Percentiles rank a stretch among this genome's conserved stretches.
phyloP scores from a whole-genome alignment of 2,888 invertebrate genomes.

The Parelbella ahira region DNA sequence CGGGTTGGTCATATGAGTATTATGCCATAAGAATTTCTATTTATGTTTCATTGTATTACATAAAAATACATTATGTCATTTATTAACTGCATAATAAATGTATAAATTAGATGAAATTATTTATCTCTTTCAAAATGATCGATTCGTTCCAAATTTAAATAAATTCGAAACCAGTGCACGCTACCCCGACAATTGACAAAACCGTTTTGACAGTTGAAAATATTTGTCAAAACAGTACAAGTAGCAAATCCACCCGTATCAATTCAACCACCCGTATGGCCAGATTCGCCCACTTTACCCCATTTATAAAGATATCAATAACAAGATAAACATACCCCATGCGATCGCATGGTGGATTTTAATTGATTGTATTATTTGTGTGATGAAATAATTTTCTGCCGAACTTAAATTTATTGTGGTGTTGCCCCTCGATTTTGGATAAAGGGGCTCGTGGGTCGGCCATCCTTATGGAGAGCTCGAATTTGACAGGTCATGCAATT shows the following conservation, averaged over 20 bases:
- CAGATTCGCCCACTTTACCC: constrained; percentile 69
- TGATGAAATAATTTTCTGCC: constrained; percentile 55
- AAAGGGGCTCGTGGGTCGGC: constrained; percentile 6
- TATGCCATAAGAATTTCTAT: too few relatives aligned
- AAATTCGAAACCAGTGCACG: too few relatives aligned
- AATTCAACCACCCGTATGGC: constrained; percentile 65
- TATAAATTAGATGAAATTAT: too few relatives aligned
- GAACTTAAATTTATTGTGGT: constrained; percentile 38
- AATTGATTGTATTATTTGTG: constrained; percentile 75
- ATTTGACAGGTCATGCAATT: constrained; percentile 31
- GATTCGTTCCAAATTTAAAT: too few relatives aligned
- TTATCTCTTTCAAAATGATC: too few relatives aligned
- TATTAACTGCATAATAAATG: too few relatives aligned
- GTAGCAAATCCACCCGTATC: constrained; percentile 65
- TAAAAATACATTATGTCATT: too few relatives aligned
- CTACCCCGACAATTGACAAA: constrained; percentile 3
- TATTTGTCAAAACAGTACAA: constrained; percentile 61
- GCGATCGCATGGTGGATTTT: constrained; percentile 50
- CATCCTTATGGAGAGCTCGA: constrained; percentile 11
- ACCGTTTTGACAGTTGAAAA: constrained; percentile 37
- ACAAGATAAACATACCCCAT: constrained; percentile 60
- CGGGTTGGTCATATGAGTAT: too few relatives aligned
- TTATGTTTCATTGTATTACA: too few relatives aligned
- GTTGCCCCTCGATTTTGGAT: constrained; percentile 37
- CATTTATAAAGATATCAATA: constrained; percentile 77